phyloP scores from a whole-genome alignment of 2,113 vertebrate species.

The Myocastor coypus region DNA sequence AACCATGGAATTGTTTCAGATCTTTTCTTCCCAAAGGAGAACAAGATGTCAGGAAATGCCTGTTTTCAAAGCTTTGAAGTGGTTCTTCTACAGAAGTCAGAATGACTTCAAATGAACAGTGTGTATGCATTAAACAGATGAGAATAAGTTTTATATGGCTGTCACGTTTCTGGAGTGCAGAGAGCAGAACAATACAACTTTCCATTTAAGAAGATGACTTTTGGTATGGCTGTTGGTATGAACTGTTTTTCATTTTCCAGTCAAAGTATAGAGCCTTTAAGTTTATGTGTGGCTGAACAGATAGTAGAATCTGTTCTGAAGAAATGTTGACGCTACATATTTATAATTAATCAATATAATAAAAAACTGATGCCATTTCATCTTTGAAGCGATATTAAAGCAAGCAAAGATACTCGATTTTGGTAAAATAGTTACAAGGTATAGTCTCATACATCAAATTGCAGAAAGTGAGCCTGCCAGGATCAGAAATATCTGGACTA shows the following conservation, averaged over 20 bases:
- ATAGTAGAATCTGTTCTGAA: neutral
- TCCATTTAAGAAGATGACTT: neutral
- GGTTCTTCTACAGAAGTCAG: neutral
- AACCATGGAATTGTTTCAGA: neutral
- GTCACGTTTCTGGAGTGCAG: neutral
- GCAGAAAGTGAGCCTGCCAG: neutral
- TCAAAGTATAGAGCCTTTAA: neutral
- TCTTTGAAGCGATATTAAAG: neutral
- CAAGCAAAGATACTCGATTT: neutral
- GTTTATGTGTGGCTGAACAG: neutral
- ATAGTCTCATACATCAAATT: neutral
- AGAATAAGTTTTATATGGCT: neutral
- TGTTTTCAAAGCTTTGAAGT: conserved; percentile 18
- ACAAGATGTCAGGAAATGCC: neutral
- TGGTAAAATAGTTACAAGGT: neutral
- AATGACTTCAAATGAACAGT: neutral
- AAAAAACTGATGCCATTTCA: neutral
- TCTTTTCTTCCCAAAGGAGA: neutral
- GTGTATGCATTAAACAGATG: neutral
- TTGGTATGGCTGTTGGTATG: neutral
- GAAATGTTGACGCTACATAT: neutral
- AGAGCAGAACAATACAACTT: neutral
- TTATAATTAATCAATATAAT: neutral
- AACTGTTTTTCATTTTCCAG: neutral
- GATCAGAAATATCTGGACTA: neutral